Conservation (phyloP, 2,888 invertebrate species). For the Linhomoeus sp. region DNA sequence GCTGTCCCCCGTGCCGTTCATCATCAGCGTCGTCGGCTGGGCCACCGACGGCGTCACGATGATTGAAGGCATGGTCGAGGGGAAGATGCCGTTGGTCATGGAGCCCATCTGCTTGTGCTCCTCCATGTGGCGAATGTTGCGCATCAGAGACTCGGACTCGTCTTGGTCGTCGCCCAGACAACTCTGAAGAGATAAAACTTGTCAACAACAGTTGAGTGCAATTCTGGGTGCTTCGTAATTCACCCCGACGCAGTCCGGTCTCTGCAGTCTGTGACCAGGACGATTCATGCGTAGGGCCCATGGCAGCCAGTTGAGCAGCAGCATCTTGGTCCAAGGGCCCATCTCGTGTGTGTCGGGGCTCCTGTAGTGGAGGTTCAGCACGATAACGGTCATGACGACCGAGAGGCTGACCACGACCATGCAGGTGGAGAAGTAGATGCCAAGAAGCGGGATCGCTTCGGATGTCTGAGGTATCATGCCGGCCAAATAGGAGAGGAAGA, state of each 20-base stretch:
- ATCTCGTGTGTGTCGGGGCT: constrained; percentile 8
- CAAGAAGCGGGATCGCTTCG: constrained; percentile 19
- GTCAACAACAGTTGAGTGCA: too few species aligned
- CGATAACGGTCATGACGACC: constrained; percentile 26
- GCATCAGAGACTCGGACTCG: constrained; percentile 1
- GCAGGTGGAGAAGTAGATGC: constrained; percentile 24
- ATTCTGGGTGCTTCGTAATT: too few species aligned
- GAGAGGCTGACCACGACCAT: constrained; percentile 27
- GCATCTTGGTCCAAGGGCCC: background rate
- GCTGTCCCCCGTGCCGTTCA: too few species aligned
- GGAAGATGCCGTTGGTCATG: too few species aligned
- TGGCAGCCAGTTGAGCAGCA: constrained; percentile 8
- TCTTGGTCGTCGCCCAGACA: background rate
- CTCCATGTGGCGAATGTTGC: background rate
- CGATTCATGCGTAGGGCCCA: constrained; percentile 8
- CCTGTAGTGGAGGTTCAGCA: constrained; percentile 25
- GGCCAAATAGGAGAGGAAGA: constrained; percentile 88
- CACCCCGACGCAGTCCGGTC: too few species aligned
- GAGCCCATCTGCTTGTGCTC: too few species aligned
- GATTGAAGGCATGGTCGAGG: too few species aligned
- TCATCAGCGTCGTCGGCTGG: too few species aligned
- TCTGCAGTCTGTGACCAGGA: constrained; percentile 5
- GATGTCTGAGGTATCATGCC: constrained; percentile 62
- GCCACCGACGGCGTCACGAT: too few species aligned
- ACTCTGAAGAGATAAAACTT: too few species aligned